These are phyloP conservation scores for Eugnorisma glareosa DNA, from an alignment of 2,888 invertebrate species.

Conservation along the genomic window DNA sequence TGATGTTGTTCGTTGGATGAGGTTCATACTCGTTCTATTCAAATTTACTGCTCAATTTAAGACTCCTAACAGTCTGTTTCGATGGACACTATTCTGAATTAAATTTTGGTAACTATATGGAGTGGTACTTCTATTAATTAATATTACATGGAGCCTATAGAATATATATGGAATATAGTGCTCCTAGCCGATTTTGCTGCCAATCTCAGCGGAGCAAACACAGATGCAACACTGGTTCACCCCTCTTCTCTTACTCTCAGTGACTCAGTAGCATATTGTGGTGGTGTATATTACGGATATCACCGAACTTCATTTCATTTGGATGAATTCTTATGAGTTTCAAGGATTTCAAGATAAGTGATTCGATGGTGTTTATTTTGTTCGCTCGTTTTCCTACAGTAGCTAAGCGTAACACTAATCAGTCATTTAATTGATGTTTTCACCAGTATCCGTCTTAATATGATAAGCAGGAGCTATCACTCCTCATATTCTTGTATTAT, in stretches of 20 bases:
- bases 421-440: neutral
- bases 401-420: neutral
- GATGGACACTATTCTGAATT: neutral
- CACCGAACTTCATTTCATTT: neutral
- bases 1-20: conserved; percentile 30
- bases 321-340: neutral
- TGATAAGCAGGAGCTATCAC: neutral
- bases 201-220: neutral
- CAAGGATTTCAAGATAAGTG: neutral
- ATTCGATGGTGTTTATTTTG: neutral
- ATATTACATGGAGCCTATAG: neutral
- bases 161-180: no score
- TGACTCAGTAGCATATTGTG: neutral
- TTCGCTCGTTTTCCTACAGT: neutral
- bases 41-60: neutral
- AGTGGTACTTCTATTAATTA: neutral
- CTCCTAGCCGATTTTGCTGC: neutral
- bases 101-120: neutral
- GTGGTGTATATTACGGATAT: neutral
- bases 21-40: neutral
- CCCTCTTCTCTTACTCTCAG: neutral
- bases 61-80: neutral
- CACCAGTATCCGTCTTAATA: neutral
- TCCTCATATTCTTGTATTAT: neutral
- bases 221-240: neutral